Conservation (phyloP, 2,113 vertebrate species). For the Myxocyprinus asiaticus region DNA sequence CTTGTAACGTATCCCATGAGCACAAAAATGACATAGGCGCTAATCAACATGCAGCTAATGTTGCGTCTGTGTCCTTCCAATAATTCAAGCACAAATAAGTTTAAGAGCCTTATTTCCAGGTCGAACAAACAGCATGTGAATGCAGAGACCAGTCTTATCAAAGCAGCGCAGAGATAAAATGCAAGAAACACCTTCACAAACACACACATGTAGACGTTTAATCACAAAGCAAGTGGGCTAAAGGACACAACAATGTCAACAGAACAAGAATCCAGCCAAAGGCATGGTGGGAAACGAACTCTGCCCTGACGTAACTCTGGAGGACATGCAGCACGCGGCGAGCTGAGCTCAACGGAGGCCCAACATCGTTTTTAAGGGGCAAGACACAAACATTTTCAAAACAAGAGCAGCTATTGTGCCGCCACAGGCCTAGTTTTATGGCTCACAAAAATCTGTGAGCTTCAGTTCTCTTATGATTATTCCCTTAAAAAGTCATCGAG, state of each 20-base stretch:
- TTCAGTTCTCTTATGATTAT: neutral
- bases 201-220: conserved; percentile 17
- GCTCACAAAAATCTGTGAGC: neutral
- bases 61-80: conserved; percentile 32
- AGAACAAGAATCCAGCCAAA: neutral
- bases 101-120: conserved; percentile 26
- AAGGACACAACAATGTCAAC: conserved; percentile 40
- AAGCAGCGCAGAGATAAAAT: conserved; percentile 38
- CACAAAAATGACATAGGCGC: neutral
- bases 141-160: conserved; percentile 37
- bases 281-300: conserved; percentile 20
- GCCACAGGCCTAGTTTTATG: neutral
- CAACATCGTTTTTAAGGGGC: neutral
- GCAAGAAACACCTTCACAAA: neutral
- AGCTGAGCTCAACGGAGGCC: neutral
- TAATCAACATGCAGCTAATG: conserved; percentile 13
- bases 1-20: too few species aligned
- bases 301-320: conserved; percentile 29
- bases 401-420: conserved; percentile 7
- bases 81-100: conserved; percentile 14
- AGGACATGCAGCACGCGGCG: neutral
- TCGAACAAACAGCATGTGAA: conserved; percentile 27
- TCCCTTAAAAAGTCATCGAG: too few species aligned
- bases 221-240: conserved; percentile 28
- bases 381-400: neutral